These are phyloP conservation scores for Acronicta psi DNA, from an alignment of 2,888 invertebrate genomes.

Conservation along the genomic window DNA sequence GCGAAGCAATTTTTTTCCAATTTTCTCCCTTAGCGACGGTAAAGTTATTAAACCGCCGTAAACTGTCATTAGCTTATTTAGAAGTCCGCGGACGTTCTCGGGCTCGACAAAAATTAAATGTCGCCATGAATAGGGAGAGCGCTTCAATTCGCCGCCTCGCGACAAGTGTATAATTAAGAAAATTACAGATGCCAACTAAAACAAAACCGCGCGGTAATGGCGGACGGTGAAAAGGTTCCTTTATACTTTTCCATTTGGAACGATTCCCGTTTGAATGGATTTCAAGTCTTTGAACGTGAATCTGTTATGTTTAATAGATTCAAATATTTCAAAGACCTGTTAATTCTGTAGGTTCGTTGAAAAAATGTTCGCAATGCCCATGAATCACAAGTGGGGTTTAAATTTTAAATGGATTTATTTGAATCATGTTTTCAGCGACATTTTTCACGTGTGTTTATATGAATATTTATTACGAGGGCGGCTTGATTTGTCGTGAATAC, in stretches of 20 bases:
- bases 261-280: conserved; percentile 47
- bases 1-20: conserved; percentile 29
- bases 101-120: conserved; percentile 51
- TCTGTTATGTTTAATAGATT: conserved; percentile 43
- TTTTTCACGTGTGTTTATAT: conserved; percentile 18
- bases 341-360: conserved; percentile 35
- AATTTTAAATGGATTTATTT: conserved; percentile 35
- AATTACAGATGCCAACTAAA: conserved; percentile 70
- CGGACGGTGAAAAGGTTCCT: conserved; percentile 47
- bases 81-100: conserved; percentile 23
- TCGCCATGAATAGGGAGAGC: conserved; percentile 48
- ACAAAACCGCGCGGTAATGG: conserved; percentile 61
- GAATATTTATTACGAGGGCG: conserved; percentile 13
- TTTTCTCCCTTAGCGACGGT: conserved; percentile 15
- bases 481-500: conserved; percentile 15
- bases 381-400: conserved; percentile 26
- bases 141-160: conserved; percentile 48
- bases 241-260: conserved; percentile 51
- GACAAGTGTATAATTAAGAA: conserved; percentile 73
- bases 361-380: conserved; percentile 16
- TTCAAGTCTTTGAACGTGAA: conserved; percentile 39
- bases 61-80: conserved; percentile 53
- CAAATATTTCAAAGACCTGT: conserved; percentile 37
- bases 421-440: conserved; percentile 26
- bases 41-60: conserved; percentile 38